Evolutionary conservation across 2,113 vertebrate species (phyloP).

Genomic region (Polypterus senegalus): DNA sequence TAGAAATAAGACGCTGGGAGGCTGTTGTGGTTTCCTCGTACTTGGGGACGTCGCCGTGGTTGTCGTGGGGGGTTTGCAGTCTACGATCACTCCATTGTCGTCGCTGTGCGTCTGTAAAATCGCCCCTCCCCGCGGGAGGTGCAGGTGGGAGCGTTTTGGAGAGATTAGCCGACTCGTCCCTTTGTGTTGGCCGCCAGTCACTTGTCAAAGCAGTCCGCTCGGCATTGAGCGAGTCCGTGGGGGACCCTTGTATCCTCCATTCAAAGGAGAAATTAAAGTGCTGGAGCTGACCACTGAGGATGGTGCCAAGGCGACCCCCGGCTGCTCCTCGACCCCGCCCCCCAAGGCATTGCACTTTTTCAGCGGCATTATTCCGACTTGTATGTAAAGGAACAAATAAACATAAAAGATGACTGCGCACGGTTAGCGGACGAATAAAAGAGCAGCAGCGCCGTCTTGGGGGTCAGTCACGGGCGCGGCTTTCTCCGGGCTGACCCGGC

Average conservation of each 20-base stretch:
- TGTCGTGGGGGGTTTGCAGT: background rate
- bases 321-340: no score
- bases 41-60: background rate
- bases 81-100: background rate
- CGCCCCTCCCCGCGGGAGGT: background rate
- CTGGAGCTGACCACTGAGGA: no score
- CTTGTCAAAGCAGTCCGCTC: background rate
- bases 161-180: constrained; percentile 14
- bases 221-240: background rate
- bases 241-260: constrained; percentile 6
- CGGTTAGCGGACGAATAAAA: no score
- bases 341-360: no score
- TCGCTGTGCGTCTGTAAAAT: background rate
- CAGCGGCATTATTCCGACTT: no score
- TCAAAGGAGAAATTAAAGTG: constrained; percentile 15
- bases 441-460: no score
- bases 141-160: background rate
- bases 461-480: no score
- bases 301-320: no score
- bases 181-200: constrained; percentile 19
- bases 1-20: no score
- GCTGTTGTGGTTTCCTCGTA: background rate
- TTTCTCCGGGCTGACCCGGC: background rate
- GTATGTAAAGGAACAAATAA: no score
- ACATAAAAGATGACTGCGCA: no score